Evolutionary conservation across 2,888 invertebrate genomes (phyloP), one percentile per base, ranked within the genome.

Genomic region (Nezara viridula): DNA sequence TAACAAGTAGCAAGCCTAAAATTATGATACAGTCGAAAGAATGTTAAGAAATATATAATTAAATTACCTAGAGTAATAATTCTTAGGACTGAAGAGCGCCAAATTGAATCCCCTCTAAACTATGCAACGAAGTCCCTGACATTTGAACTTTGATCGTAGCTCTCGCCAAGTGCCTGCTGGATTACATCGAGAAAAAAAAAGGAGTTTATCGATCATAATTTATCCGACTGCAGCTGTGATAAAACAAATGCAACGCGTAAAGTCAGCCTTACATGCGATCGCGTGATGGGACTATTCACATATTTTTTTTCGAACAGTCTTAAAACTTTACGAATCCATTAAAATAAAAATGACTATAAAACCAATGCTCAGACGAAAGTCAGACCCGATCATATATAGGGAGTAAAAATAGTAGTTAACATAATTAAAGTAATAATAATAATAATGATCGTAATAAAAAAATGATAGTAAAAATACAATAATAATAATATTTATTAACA

Each of bases 191-290:
- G 27, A 73, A 73, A 73, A 37, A 44, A 44, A 44, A 44, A 44
- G 44, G 5, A 10, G 19, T 37, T 2, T 73, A 73, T 73, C 66
- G 66, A 73, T 37, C 66, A 73, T 73, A 73, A 73, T 73, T 73
- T 73, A 73, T 21, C 37, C 37, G 21, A 37, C 21, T 73, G 66
- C 66, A 37, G 19, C 21, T 19, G 7, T 7, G 66, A 73, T 73
- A 37, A 73, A 73, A 19, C 21, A 73, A 37, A 73, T 73, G 66
- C 66, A 73, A 37, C 66, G 32, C 66, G 32, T 73, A 73, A 73
- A 73, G 2, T 19, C 66, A 73, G 32, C 10, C 66, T 73, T 37
- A 6, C 66, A 32, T 73, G 66, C 66, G 66, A 73, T 73, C 37
- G 66, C 66, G 66, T 73, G 66, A 73, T 73, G 16, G 16, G 19